Conservation (phyloP, 1,140 invertebrate genomes). For the Ericerus pela region DNA sequence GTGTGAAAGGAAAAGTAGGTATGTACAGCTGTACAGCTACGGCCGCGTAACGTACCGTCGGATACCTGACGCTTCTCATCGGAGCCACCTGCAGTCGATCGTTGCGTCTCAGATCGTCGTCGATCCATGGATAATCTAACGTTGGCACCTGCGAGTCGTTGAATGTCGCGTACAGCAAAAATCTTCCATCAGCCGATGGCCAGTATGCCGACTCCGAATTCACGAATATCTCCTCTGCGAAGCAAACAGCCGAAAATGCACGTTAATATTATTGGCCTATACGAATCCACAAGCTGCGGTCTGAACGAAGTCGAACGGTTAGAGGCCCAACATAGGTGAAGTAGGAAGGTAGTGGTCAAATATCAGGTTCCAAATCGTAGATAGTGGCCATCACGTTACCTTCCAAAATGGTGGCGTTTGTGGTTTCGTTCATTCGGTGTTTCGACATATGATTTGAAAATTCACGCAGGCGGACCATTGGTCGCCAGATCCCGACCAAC, state of each 20-base stretch:
- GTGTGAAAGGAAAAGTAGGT: background rate
- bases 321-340: too few species aligned
- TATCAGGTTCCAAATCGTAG: background rate
- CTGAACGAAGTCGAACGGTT: too few species aligned
- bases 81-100: constrained; percentile 44
- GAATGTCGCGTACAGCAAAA: constrained; percentile 70
- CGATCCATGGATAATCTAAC: constrained; percentile 60
- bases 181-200: constrained; percentile 63
- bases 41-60: constrained; percentile 38
- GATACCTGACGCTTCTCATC: constrained; percentile 57
- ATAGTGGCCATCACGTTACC: too few species aligned
- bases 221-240: constrained; percentile 54
- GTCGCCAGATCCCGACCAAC: too few species aligned
- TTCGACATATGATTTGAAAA: too few species aligned
- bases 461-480: too few species aligned
- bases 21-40: background rate
- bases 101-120: constrained; percentile 24
- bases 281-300: too few species aligned
- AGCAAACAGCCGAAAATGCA: constrained; percentile 7
- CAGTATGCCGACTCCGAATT: constrained; percentile 55
- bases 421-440: too few species aligned
- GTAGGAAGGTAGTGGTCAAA: background rate
- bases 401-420: too few species aligned
- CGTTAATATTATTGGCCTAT: too few species aligned
- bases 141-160: constrained; percentile 67